Evolutionary conservation across 2,888 invertebrate genomes (phyloP), one percentile per base, ranked within the genome.

Genomic region (Cyaniris semiargus): DNA sequence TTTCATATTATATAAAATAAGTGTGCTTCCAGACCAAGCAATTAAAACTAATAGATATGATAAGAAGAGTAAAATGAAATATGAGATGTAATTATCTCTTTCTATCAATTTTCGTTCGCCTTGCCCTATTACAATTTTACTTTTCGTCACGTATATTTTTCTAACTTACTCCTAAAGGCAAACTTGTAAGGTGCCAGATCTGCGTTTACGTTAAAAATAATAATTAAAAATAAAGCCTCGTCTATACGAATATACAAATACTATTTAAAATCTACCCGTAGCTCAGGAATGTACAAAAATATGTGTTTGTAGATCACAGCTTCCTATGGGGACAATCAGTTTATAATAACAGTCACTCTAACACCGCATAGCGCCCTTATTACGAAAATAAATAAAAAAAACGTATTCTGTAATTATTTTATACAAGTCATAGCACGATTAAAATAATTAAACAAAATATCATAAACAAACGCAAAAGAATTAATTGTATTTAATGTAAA

Each of bases 261-360:
- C 44, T 75, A 76, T n/a, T n/a, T 27, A 76, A n/a, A 53, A 77
- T 70, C 66, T 90, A 93, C 93, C 93, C 93, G 93, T 93, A 91
- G 85, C 85, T 84, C 84, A 91, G 93, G 93, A 93, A 93, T 93
- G 93, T 93, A 93, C 84, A 91, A 91, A 92, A 92, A 92, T 93
- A 92, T 88, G 87, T 88, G 87, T 87, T 86, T 88, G 82, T 85
- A 84, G 87, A 92, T 90, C 91, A 93, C 91, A 92, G 90, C 74
- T 74, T 18, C 27, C 74, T 74, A 48, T 48, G 74, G 74, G 74
- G 74, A 74, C 74, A 27, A 27, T 27, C 48, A 23, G 27, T 27
- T 27, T 72, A 48, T 23, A 72, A 74, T 18, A 23, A 15, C 21
- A 23, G 48, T 74, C 53, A 74, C 48, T 27, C 27, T 74, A 74